These are phyloP conservation scores for Thalassarche chlororhynchos DNA, from an alignment of 2,113 vertebrate genomes.

Conservation along the genomic window DNA sequence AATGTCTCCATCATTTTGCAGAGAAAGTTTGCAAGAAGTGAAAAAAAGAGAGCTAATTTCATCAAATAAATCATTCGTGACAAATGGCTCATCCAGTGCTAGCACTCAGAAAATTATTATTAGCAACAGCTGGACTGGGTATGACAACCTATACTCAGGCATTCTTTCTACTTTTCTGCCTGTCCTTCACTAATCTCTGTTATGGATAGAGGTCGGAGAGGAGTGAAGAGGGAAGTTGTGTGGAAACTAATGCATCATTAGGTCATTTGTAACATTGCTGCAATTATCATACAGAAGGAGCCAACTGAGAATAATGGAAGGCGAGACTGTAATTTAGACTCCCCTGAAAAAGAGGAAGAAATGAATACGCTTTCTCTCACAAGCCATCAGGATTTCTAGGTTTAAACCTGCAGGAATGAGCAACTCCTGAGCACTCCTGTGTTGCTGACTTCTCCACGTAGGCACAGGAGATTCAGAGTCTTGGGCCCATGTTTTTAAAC, in stretches of 20 bases:
- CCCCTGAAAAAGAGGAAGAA: constrained; percentile 9
- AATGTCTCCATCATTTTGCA: not conserved
- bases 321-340: constrained; percentile 1
- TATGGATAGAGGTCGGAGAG: constrained; percentile 13
- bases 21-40: constrained; percentile 8
- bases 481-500: not conserved
- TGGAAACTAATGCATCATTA: constrained; percentile 49
- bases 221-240: constrained; percentile 32
- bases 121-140: constrained; percentile 42
- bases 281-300: constrained; percentile 27
- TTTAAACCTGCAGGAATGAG: not conserved
- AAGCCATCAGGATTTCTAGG: not conserved
- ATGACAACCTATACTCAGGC: constrained; percentile 40
- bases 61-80: constrained; percentile 48
- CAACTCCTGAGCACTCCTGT: not conserved
- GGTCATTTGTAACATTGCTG: constrained; percentile 50
- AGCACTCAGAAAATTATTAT: constrained; percentile 53
- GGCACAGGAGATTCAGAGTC: not conserved
- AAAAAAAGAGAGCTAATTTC: constrained; percentile 35
- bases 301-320: constrained; percentile 25
- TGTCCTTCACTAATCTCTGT: constrained; percentile 36
- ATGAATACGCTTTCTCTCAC: not conserved
- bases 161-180: constrained; percentile 29
- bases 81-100: constrained; percentile 46
- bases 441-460: not conserved